A percentile compares a stretch with the other conserved stretches of the same genome.
Evolutionary conservation across 2,888 invertebrate genomes (phyloP).

Genomic region (Rugalucina vietnamica): DNA sequence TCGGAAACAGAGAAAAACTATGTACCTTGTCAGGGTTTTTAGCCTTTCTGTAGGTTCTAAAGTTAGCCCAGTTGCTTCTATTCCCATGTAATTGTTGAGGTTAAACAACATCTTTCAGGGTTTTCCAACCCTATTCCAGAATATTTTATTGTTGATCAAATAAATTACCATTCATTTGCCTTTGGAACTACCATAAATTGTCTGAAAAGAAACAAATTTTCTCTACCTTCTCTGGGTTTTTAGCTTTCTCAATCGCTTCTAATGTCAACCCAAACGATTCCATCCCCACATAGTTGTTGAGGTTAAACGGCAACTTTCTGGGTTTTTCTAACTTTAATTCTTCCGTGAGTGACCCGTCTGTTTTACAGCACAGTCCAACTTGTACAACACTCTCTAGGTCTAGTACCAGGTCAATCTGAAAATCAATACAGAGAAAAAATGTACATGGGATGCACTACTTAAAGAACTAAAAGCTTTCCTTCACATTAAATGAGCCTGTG

Average conservation of each 20-base stretch:
- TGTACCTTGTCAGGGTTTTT: constrained; percentile 7
- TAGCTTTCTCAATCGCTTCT: neutral
- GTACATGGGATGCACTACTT: no score
- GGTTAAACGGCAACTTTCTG: neutral
- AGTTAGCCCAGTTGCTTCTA: neutral
- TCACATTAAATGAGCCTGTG: no score
- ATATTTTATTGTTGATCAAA: no score
- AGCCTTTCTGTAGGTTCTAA: neutral
- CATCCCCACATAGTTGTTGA: neutral
- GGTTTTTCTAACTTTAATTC: neutral
- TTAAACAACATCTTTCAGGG: neutral
- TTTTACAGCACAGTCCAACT: neutral
- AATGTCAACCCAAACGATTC: constrained; percentile 1
- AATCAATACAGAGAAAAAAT: neutral
- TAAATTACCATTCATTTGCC: no score
- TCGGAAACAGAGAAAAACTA: no score
- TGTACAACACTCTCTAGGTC: constrained; percentile 13
- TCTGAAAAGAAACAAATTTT: no score
- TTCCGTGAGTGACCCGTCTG: neutral
- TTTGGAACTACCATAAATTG: no score
- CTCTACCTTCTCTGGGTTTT: constrained; percentile 7
- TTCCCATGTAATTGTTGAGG: neutral
- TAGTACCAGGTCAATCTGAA: constrained; percentile 10
- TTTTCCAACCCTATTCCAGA: neutral
- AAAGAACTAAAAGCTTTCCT: no score